Evolutionary conservation across 2,888 invertebrate genomes (phyloP).

Genomic region (Sussaba pulchella): DNA sequence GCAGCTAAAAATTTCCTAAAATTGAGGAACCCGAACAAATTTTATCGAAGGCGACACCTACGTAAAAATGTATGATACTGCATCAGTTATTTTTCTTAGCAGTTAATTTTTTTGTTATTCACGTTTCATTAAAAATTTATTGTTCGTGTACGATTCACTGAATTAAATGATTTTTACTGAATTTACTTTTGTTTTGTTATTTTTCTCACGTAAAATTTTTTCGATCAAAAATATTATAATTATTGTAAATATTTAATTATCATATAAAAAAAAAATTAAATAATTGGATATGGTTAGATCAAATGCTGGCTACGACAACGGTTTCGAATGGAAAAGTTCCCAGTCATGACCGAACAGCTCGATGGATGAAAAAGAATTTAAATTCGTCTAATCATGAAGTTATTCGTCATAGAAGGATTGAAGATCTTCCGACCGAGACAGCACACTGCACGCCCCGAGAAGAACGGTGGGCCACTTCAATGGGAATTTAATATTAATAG

Average conservation of each 20-base stretch:
- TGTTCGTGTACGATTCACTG: background rate
- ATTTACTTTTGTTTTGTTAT: background rate
- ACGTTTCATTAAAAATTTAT: no score
- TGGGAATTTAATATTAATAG: constrained; percentile 36
- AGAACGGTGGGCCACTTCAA: constrained; percentile 29
- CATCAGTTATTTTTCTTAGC: no score
- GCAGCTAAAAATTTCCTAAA: no score
- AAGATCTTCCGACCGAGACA: background rate
- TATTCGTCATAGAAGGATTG: constrained; percentile 21
- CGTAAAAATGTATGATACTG: background rate
- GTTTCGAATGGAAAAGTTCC: background rate
- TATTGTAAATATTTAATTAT: no score
- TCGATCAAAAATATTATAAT: no score
- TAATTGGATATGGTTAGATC: no score
- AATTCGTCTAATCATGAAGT: background rate
- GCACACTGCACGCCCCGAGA: constrained; percentile 4
- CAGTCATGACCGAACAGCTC: background rate
- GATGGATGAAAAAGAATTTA: constrained; percentile 30
- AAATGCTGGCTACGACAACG: constrained; percentile 1
- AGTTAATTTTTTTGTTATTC: no score
- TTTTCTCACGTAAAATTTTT: background rate
- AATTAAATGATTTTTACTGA: constrained; percentile 1
- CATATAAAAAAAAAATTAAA: no score
- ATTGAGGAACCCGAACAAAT: no score
- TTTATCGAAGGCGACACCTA: no score